Conservation (phyloP, 1,140 invertebrate genomes). For the Lepidurus couesii region DNA sequence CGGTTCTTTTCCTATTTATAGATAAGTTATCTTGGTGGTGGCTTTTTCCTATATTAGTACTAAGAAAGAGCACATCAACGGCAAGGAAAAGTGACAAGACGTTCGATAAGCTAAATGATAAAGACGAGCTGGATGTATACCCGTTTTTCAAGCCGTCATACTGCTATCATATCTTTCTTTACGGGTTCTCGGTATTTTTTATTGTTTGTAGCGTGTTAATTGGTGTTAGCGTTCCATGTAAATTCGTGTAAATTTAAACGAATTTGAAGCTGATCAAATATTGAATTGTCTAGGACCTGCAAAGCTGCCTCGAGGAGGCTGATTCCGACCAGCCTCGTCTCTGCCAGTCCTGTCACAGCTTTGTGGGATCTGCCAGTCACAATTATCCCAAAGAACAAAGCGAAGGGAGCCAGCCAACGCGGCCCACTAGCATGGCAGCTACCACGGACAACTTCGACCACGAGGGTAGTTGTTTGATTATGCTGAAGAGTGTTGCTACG, state of each 20-base stretch:
- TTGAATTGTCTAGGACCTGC: not conserved
- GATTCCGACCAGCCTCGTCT: constrained; percentile 9
- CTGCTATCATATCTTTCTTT: too few species aligned
- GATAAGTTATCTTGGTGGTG: too few species aligned
- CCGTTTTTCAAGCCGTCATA: too few species aligned
- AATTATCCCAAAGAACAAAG: constrained; percentile 22
- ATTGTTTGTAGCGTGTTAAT: not conserved
- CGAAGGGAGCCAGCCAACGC: constrained; percentile 16
- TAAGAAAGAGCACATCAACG: too few species aligned
- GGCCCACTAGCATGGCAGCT: constrained; percentile 20
- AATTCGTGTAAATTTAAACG: too few species aligned
- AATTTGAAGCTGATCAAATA: too few species aligned
- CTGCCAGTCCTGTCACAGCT: constrained; percentile 20
- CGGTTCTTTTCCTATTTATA: too few species aligned
- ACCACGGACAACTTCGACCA: constrained; percentile 12
- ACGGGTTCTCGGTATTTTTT: too few species aligned
- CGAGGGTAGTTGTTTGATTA: constrained; percentile 2
- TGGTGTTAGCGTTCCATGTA: not conserved
- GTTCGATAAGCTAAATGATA: too few species aligned
- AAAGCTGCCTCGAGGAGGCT: constrained; percentile 17
- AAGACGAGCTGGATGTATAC: too few species aligned
- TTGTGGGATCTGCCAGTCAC: constrained; percentile 17
- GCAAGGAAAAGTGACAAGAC: too few species aligned
- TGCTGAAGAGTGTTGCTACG: not conserved
- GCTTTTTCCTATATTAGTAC: too few species aligned